Evolutionary conservation across 2,113 vertebrate species (phyloP).

Genomic region (Aramus guarauna): DNA sequence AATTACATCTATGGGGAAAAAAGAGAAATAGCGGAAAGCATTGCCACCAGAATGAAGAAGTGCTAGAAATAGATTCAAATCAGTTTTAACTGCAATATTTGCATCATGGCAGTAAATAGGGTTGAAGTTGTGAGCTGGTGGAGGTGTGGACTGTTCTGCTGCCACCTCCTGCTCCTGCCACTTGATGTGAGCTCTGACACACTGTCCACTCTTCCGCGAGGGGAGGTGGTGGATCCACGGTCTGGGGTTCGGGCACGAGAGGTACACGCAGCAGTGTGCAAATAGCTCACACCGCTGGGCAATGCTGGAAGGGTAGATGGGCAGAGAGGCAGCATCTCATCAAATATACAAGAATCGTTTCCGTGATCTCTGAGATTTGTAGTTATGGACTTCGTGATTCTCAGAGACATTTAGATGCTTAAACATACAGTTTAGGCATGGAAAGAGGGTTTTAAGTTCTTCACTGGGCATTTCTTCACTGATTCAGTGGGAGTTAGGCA

Average conservation of each 20-base stretch:
- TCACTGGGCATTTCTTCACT: neutral
- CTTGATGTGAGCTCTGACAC: neutral
- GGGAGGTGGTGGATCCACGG: rapidly evolving
- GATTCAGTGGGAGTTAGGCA: neutral
- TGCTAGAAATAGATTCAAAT: neutral
- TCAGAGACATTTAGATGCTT: neutral
- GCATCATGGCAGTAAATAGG: neutral
- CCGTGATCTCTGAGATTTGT: neutral
- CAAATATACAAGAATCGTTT: neutral
- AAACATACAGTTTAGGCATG: neutral
- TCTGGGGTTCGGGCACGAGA: rapidly evolving
- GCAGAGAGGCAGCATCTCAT: neutral
- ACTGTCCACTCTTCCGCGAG: rapidly evolving
- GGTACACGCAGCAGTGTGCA: rapidly evolving
- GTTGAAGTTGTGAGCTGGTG: neutral
- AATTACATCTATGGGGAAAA: neutral
- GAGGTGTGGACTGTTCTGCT: neutral
- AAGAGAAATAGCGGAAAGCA: neutral
- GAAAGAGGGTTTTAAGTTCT: neutral
- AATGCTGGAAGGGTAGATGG: neutral
- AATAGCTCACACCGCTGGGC: rapidly evolving
- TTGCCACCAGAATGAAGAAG: neutral
- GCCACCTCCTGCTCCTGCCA: neutral
- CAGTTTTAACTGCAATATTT: neutral
- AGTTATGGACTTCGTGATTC: neutral